These are phyloP conservation scores for Microplitis demolitor DNA, from an alignment of 1,140 invertebrate species.

Conservation along the genomic window DNA sequence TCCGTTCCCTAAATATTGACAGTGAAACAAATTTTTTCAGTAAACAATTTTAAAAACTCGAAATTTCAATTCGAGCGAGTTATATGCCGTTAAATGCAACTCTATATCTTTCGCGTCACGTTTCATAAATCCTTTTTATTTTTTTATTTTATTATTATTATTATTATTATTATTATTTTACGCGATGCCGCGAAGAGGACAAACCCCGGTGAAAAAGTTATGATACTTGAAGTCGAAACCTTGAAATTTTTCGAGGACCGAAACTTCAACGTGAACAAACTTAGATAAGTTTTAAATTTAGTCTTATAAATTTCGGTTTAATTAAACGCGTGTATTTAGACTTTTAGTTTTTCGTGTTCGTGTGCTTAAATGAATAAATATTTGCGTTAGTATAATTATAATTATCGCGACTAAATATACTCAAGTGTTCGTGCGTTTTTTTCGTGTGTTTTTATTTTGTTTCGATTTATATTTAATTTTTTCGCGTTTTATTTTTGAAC, in stretches of 20 bases:
- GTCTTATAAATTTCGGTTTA: neutral
- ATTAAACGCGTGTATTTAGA: slow-evolving; percentile 5
- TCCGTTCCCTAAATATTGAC: neutral
- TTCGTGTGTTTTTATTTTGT: slow-evolving; percentile 14
- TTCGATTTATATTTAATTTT: slow-evolving; percentile 7
- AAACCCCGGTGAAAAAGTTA: slow-evolving; percentile 30
- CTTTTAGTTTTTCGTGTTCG: neutral
- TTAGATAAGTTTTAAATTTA: neutral
- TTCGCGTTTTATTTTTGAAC: slow-evolving; percentile 18
- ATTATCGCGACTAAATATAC: neutral
- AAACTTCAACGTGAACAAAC: neutral
- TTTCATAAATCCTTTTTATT: slow-evolving; percentile 4
- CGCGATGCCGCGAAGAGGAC: slow-evolving; percentile 28
- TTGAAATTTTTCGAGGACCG: too few species aligned
- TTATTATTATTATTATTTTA: neutral
- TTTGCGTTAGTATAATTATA: neutral
- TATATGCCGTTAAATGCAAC: neutral
- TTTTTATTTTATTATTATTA: slow-evolving; percentile 17
- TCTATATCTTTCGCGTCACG: neutral
- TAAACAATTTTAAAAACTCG: neutral
- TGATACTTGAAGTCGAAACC: neutral
- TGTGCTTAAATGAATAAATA: neutral
- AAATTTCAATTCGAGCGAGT: too few species aligned
- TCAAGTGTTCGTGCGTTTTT: neutral
- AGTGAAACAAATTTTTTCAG: neutral